Conservation (phyloP, 2,113 vertebrate species). For the Austrofundulus limnaeus region DNA sequence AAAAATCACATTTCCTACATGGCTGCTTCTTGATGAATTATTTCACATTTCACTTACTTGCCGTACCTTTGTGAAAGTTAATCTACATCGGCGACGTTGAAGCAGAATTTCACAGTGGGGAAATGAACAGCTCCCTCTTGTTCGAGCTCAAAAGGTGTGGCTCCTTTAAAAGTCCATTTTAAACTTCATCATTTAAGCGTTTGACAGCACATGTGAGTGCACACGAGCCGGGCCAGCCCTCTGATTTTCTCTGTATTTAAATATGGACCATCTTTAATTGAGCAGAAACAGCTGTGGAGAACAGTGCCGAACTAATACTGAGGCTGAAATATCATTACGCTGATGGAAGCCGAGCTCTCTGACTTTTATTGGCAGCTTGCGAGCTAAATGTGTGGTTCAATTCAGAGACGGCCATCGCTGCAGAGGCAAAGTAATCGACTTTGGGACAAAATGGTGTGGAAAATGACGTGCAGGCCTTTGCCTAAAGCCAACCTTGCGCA, state of each 20-base stretch:
- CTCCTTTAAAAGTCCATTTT: slow-evolving; percentile 63
- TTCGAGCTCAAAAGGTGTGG: slow-evolving; percentile 59
- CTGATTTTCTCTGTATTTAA: slow-evolving; percentile 59
- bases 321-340: slow-evolving; percentile 67
- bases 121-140: slow-evolving; percentile 61
- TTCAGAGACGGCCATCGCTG: slow-evolving; percentile 58
- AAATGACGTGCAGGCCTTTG: slow-evolving; percentile 61
- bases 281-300: slow-evolving; percentile 69
- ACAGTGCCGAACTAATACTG: slow-evolving; percentile 70
- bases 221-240: slow-evolving; percentile 51
- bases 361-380: slow-evolving; percentile 68
- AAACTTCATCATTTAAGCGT: slow-evolving; percentile 62
- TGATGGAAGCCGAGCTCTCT: slow-evolving; percentile 62
- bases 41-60: slow-evolving; percentile 77
- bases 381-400: slow-evolving; percentile 67
- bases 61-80: slow-evolving; percentile 70
- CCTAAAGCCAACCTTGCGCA: slow-evolving; percentile 48
- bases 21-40: slow-evolving; percentile 74
- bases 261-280: slow-evolving; percentile 73
- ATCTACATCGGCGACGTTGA: slow-evolving; percentile 72
- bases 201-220: slow-evolving; percentile 62
- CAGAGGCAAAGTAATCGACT: slow-evolving; percentile 66
- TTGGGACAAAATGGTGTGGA: slow-evolving; percentile 73
- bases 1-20: slow-evolving; percentile 75
- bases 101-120: slow-evolving; percentile 62